Conservation (phyloP, 2,797 vertebrate genomes). For the Thripadectes ignobilis region DNA sequence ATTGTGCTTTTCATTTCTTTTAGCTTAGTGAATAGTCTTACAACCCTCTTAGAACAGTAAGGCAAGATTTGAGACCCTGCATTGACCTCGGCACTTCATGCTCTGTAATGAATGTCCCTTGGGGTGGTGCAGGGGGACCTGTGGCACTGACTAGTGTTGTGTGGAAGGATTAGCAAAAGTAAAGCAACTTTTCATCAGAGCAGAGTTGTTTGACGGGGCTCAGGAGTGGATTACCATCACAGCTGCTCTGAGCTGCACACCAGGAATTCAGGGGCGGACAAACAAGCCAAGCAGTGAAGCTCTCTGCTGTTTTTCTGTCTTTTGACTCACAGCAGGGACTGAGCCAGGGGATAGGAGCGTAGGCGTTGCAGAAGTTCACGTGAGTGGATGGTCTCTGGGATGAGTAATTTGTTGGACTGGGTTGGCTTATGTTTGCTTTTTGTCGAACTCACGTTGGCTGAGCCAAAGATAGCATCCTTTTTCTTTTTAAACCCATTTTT, state of each 20-base stretch:
- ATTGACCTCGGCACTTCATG: background rate
- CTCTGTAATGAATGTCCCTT: background rate
- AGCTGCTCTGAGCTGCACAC: constrained; percentile 21
- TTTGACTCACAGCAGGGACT: background rate
- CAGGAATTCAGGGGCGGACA: background rate
- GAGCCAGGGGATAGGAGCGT: constrained; percentile 13
- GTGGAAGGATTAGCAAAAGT: background rate
- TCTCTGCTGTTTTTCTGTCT: constrained; percentile 11
- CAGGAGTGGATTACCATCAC: background rate
- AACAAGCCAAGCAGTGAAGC: background rate
- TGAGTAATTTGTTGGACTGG: constrained; percentile 34
- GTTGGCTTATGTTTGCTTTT: constrained; percentile 21
- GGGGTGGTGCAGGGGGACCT: background rate
- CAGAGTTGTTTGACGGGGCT: background rate
- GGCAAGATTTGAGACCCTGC: background rate
- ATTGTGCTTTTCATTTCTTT: background rate
- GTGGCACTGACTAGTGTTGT: background rate
- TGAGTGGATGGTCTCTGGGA: constrained; percentile 35
- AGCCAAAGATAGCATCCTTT: constrained; percentile 52
- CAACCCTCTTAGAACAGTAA: background rate
- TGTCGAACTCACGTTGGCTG: background rate
- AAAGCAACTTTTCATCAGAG: background rate
- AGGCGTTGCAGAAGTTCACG: constrained; percentile 37
- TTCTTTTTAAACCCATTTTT: constrained; percentile 46
- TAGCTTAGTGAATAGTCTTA: background rate